Evolutionary conservation across 2,888 invertebrate species (phyloP).

Genomic region (Lutraria lutraria): DNA sequence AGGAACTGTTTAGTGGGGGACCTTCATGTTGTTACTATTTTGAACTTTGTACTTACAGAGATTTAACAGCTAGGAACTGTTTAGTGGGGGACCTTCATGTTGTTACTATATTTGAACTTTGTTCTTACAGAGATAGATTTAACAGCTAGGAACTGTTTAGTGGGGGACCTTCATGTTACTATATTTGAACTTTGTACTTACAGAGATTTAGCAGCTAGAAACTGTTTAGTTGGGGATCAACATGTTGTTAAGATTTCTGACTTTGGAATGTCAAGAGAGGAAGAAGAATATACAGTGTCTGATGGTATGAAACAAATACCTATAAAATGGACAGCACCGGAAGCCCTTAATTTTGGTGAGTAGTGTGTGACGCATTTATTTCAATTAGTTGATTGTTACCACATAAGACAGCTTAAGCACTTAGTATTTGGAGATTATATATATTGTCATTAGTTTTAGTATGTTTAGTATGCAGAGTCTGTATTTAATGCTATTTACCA

Average conservation of each 20-base stretch:
- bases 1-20: conserved; percentile 96
- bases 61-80: too few species aligned
- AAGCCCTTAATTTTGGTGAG: conserved; percentile 96
- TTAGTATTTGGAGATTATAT: too few species aligned
- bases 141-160: conserved; percentile 97
- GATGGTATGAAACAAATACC: conserved; percentile 99
- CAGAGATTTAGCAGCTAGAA: conserved; percentile 96
- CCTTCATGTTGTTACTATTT: too few species aligned
- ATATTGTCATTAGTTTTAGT: too few species aligned
- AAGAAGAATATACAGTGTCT: conserved; percentile 98
- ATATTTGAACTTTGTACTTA: conserved; percentile 35
- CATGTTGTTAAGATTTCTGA: conserved; percentile 97
- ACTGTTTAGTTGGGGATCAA: conserved; percentile 95
- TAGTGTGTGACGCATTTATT: conserved; percentile 28
- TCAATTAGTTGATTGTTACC: neutral
- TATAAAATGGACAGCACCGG: conserved; percentile 99
- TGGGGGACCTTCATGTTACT: conserved; percentile 92
- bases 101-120: too few species aligned
- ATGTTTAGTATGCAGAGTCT: too few species aligned
- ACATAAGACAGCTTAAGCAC: too few species aligned
- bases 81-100: too few species aligned
- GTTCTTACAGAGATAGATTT: conserved; percentile 91
- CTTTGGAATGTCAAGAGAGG: conserved; percentile 99
- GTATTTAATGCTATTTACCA: too few species aligned
- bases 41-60: too few species aligned